phyloP scores from a whole-genome alignment of 2,797 vertebrate genomes.

The Tadarida brasiliensis region DNA sequence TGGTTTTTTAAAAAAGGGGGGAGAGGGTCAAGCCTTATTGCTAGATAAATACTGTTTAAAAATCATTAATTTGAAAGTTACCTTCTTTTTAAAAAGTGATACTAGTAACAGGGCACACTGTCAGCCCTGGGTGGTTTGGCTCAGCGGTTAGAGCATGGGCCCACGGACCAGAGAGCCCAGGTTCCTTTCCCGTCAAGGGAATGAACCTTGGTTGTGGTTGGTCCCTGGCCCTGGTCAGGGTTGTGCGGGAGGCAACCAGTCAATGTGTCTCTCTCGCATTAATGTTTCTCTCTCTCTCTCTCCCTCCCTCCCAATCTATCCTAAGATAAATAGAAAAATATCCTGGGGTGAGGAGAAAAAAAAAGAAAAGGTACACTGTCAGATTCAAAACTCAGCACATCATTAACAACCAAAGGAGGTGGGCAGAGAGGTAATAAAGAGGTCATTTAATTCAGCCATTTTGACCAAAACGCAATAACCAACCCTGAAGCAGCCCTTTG shows the following conservation, averaged over 20 bases:
- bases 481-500: not conserved
- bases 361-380: not conserved
- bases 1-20: not conserved
- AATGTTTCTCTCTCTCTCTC: no score
- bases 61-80: conserved; percentile 19
- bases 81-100: not conserved
- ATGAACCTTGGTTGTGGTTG: no score
- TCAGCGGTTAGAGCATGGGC: no score
- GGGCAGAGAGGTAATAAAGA: not conserved
- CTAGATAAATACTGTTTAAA: not conserved
- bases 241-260: no score
- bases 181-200: no score
- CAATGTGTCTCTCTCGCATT: no score
- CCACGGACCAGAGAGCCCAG: no score
- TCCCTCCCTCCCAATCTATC: no score
- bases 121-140: not conserved
- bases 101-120: not conserved
- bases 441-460: not conserved
- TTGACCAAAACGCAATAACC: not conserved
- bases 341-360: no score
- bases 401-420: not conserved
- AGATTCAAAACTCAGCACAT: not conserved
- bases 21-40: not conserved
- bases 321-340: no score
- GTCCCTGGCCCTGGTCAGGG: no score